Evolutionary conservation across 2,888 invertebrate genomes (phyloP).

Genomic region (Cheilosia grossa): DNA sequence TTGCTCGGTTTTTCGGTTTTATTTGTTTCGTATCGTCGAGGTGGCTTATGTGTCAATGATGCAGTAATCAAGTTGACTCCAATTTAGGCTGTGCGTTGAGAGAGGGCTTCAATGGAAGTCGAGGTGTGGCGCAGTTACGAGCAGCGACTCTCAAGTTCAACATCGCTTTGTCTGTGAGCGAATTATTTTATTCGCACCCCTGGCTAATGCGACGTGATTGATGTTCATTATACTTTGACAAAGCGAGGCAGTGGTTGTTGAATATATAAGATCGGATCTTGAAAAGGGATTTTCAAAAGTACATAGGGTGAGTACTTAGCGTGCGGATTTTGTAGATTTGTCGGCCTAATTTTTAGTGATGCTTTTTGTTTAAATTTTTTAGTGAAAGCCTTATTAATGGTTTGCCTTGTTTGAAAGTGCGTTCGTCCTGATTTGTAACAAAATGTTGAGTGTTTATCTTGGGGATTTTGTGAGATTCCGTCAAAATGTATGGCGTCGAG

Average conservation of each 20-base stretch:
- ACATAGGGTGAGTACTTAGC: neutral
- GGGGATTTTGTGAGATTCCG: no score
- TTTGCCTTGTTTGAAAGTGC: no score
- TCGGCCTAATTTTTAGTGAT: neutral
- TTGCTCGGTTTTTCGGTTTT: neutral
- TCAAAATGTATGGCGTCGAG: no score
- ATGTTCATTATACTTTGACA: constrained; percentile 18
- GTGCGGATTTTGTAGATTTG: neutral
- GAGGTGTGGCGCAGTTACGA: constrained; percentile 33
- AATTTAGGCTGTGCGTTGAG: constrained; percentile 16
- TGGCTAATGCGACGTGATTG: constrained; percentile 22
- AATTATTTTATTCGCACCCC: constrained; percentile 38
- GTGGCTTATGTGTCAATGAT: constrained; percentile 33
- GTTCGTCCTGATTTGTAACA: no score
- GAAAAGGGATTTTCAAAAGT: neutral
- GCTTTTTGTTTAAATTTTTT: neutral
- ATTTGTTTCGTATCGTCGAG: neutral
- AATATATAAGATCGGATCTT: neutral
- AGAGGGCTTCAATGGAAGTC: neutral
- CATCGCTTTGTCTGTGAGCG: constrained; percentile 22
- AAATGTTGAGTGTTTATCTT: no score
- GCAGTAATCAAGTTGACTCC: constrained; percentile 57
- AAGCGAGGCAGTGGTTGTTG: neutral
- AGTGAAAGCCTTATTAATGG: no score
- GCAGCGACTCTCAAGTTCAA: constrained; percentile 35